Percentiles rank a stretch among this genome's conserved stretches.
Conservation (phyloP, 2,113 vertebrate genomes). For the Halichoerus grypus region DNA sequence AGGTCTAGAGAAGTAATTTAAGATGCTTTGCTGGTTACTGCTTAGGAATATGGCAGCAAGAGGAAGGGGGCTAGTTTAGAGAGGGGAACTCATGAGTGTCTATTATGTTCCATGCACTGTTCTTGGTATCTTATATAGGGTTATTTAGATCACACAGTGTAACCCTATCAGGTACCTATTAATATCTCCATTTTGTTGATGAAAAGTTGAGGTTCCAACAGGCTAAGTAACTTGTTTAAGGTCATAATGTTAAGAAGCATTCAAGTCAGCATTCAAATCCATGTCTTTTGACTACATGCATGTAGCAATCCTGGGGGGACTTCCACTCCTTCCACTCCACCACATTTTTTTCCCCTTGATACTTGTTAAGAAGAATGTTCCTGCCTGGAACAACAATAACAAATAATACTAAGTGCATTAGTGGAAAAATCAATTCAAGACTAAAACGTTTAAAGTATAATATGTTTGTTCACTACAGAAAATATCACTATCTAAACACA, state of each 20-base stretch:
- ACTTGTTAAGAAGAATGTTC: neutral
- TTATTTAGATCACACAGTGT: neutral
- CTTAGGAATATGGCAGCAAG: neutral
- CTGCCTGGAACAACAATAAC: neutral
- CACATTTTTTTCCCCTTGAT: neutral
- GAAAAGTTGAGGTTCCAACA: neutral
- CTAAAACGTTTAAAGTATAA: conserved; percentile 35
- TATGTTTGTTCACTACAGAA: neutral
- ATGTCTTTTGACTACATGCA: neutral
- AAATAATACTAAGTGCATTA: neutral
- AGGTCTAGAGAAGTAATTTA: neutral
- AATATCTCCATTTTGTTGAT: neutral
- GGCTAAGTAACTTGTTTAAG: neutral
- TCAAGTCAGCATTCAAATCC: neutral
- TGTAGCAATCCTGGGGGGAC: neutral
- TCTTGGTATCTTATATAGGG: neutral
- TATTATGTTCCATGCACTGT: no score
- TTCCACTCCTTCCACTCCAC: neutral
- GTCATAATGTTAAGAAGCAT: neutral
- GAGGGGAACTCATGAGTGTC: neutral
- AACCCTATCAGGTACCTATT: neutral
- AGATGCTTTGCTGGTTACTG: neutral
- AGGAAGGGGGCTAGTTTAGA: neutral
- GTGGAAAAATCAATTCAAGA: neutral
- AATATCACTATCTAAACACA: conserved; percentile 29